phyloP scores from a whole-genome alignment of 92 coral and sea anemone genomes.

The Porites lobata region DNA sequence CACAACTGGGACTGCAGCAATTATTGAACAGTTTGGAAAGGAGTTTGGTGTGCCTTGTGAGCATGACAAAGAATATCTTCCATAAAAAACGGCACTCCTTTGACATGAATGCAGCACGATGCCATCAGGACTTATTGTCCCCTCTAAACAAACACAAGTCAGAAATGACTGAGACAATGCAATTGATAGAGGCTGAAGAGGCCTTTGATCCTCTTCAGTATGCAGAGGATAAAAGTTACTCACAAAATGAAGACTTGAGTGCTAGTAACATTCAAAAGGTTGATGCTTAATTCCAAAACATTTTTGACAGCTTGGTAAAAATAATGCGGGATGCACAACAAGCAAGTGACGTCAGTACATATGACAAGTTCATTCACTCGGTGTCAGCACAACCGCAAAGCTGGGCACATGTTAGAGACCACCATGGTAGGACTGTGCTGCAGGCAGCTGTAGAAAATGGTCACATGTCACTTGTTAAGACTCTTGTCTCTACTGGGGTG shows the following conservation, averaged over 20 bases:
- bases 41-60: constrained; percentile 45
- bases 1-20: constrained; percentile 55
- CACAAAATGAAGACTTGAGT: neutral
- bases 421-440: constrained; percentile 51
- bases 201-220: neutral
- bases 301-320: constrained; percentile 50
- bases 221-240: neutral
- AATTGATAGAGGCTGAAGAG: constrained; percentile 22
- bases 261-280: constrained; percentile 37
- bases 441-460: constrained; percentile 40
- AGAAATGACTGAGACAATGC: constrained; percentile 31
- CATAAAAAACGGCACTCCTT: constrained; percentile 35
- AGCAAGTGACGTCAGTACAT: neutral
- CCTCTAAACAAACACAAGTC: constrained; percentile 29
- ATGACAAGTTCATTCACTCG: neutral
- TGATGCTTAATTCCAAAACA: constrained; percentile 56
- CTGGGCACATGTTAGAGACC: constrained; percentile 47
- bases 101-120: constrained; percentile 50
- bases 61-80: constrained; percentile 31
- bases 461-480: constrained; percentile 47
- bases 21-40: constrained; percentile 66
- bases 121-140: constrained; percentile 43
- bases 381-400: constrained; percentile 2
- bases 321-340: constrained; percentile 60
- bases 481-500: constrained; percentile 44